Percentiles rank a stretch among this genome's conserved stretches.
phyloP scores from a whole-genome alignment of 2,797 vertebrate species.

The Cottoperca gobio region DNA sequence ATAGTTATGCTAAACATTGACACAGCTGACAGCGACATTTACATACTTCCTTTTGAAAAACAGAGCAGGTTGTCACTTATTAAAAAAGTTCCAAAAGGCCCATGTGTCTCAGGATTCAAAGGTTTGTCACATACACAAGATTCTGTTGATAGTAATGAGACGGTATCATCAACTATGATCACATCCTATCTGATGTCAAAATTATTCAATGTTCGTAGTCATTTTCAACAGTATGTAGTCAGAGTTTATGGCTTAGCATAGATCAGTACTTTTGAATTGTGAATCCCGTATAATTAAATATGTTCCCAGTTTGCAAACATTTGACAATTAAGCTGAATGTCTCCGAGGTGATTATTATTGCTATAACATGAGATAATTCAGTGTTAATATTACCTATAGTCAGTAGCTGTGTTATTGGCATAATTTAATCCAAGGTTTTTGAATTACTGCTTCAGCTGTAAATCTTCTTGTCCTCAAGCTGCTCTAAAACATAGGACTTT shows the following conservation, averaged over 20 bases:
- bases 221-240: constrained; percentile 1
- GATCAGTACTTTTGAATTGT: not conserved
- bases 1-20: constrained; percentile 38
- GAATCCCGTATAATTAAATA: not conserved
- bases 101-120: constrained; percentile 18
- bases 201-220: constrained; percentile 6
- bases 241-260: not conserved
- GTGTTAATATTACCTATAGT: constrained; percentile 11
- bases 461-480: constrained; percentile 28
- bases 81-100: constrained; percentile 27
- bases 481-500: constrained; percentile 7
- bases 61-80: constrained; percentile 31
- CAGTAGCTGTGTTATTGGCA: constrained; percentile 12
- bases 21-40: constrained; percentile 33
- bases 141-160: not conserved
- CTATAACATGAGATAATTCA: constrained; percentile 2
- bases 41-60: constrained; percentile 14
- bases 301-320: not conserved
- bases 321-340: not conserved
- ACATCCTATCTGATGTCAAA: constrained; percentile 10
- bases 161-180: constrained; percentile 15
- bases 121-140: constrained; percentile 17
- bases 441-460: constrained; percentile 30
- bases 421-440: constrained; percentile 44
- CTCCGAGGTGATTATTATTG: constrained; percentile 1